Evolutionary conservation across 2,888 invertebrate species (phyloP).

Genomic region (Dicyrtomina minuta): DNA sequence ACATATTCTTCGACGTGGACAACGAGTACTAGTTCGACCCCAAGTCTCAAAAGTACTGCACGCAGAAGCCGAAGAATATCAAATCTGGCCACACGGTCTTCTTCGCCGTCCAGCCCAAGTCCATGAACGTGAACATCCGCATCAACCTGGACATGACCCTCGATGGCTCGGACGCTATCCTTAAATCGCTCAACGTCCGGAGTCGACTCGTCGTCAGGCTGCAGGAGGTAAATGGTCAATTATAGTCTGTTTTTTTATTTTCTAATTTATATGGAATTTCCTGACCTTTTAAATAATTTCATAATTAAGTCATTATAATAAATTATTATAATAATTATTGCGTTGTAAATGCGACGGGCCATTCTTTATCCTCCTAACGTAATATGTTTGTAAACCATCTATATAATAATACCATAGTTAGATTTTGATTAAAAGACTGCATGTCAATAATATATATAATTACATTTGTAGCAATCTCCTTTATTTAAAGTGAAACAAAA

Average conservation of each 20-base stretch:
- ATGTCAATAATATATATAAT: too few relatives aligned
- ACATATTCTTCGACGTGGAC: conserved; percentile 87
- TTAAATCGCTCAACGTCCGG: conserved; percentile 77
- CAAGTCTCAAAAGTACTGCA: conserved; percentile 82
- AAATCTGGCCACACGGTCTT: conserved; percentile 87
- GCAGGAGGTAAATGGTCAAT: conserved; percentile 78
- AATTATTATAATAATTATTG: too few relatives aligned
- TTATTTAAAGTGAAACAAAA: too few relatives aligned
- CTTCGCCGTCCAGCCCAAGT: conserved; percentile 90
- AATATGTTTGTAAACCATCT: too few relatives aligned
- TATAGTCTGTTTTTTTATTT: too few relatives aligned
- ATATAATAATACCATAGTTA: too few relatives aligned
- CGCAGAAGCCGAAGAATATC: conserved; percentile 78
- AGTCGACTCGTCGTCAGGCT: conserved; percentile 86
- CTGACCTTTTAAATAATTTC: not conserved
- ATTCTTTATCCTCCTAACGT: too few relatives aligned
- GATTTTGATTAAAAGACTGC: too few relatives aligned
- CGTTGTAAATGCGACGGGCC: too few relatives aligned
- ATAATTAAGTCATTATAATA: too few relatives aligned
- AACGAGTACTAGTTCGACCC: conserved; percentile 92
- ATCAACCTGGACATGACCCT: conserved; percentile 92
- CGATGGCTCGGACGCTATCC: conserved; percentile 67
- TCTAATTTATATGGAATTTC: not conserved
- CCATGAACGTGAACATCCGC: conserved; percentile 93
- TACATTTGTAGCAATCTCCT: too few relatives aligned